Evolutionary conservation across 2,113 vertebrate genomes (phyloP), one percentile per base, ranked within the genome.

Genomic region (Vulpes lagopus): DNA sequence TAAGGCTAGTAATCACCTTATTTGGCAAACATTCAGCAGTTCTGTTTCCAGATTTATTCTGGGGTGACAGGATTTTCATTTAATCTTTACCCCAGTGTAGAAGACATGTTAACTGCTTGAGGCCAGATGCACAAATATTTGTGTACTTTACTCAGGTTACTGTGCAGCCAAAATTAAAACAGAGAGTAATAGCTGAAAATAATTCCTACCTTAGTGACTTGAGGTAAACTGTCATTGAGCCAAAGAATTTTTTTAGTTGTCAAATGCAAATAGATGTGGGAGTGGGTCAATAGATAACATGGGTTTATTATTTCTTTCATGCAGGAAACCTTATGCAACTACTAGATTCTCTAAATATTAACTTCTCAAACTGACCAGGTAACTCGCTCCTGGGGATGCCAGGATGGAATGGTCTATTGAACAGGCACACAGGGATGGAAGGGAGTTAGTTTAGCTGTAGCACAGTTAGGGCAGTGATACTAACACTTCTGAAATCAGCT

Each of bases 41-140:
- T 98, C 97, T 95, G 69, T 96, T 98, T 98, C 94, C 94, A 96
- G 89, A 89, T 96, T 97, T 98, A 91, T 97, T 98, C 95, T n/a
- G 93, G 95, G 95, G 62, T 95, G 82, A 98, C 93, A 95, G 96
- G 86, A 92, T 59, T 97, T 96, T 98, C 97, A 97, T 96, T 98
- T 97, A 98, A 97, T 97, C 67, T 97, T 95, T 98, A 92, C 74
- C 81, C 96, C 65, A 94, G 51, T 82, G 60, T 97, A 98, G 86
- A 90, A 98, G 91, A 98, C 73, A 38, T 88, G 84, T 94, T 98
- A 96, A 98, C 95, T 98, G 96, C 95, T 89, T 95, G 49, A 88
- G 53, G 73, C 55, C 57, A 94, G 89, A 69, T 88, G 89, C 88
- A 0, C 92, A 95, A 92, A 95, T 93, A 92, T 76, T 97, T 98